These are phyloP conservation scores for Morpho deidamia DNA, from an alignment of 2,888 invertebrate genomes.

Conservation along the genomic window DNA sequence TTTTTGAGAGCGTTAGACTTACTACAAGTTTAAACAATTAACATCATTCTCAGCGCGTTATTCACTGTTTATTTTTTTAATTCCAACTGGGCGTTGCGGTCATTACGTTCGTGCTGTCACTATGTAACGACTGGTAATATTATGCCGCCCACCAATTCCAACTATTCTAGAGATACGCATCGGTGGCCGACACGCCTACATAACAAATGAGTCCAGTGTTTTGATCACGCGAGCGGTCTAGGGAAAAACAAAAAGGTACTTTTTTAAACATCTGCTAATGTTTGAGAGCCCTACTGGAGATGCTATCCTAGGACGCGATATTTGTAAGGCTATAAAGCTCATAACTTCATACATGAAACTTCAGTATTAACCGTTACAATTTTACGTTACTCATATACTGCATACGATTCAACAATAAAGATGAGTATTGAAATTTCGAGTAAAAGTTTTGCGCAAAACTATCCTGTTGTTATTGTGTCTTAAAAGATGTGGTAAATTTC, in stretches of 20 bases:
- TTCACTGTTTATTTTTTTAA: conserved; percentile 23
- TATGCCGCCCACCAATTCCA: conserved; percentile 74
- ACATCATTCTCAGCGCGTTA: conserved; percentile 1
- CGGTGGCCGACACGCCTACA: conserved; percentile 59
- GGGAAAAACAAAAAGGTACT: neutral
- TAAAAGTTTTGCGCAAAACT: too few species aligned
- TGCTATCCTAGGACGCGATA: too few species aligned
- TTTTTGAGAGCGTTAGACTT: too few species aligned
- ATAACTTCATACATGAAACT: too few species aligned
- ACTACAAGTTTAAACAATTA: neutral
- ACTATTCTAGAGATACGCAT: conserved; percentile 70
- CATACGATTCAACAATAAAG: too few species aligned
- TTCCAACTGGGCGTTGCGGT: conserved; percentile 47
- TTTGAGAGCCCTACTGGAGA: neutral
- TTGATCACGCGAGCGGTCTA: conserved; percentile 32
- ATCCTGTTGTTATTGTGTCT: too few species aligned
- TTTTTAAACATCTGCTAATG: conserved; percentile 1
- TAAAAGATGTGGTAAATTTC: too few species aligned
- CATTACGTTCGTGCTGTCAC: conserved; percentile 52
- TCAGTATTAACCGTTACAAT: too few species aligned
- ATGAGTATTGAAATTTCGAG: too few species aligned
- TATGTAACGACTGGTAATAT: conserved; percentile 60
- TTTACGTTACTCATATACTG: too few species aligned
- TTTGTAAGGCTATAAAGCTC: too few species aligned
- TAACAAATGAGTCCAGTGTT: conserved; percentile 46